Evolutionary conservation across 1,140 invertebrate species (phyloP).

Genomic region (Bursaphelenchus mucronatus): DNA sequence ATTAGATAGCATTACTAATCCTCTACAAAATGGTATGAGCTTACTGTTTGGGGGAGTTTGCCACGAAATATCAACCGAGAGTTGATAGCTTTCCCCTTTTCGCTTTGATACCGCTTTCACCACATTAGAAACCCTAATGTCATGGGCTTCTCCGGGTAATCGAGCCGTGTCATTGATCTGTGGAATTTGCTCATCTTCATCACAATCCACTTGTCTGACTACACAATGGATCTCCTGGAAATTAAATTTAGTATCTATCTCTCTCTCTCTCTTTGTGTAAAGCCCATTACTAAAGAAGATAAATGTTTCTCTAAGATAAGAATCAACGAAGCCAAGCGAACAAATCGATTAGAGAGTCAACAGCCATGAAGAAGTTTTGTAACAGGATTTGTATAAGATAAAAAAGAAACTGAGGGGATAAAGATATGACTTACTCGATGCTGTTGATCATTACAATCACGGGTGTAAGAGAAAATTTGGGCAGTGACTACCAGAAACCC

Average conservation of each 20-base stretch:
- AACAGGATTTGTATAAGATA: neutral
- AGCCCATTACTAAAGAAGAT: slow-evolving; percentile 1
- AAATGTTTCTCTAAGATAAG: slow-evolving; percentile 4
- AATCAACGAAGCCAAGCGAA: neutral
- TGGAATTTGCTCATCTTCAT: slow-evolving; percentile 10
- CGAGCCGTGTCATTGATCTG: slow-evolving; percentile 18
- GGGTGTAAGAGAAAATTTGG: slow-evolving; percentile 13
- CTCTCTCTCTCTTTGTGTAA: neutral
- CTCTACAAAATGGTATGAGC: no score
- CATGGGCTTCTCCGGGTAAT: slow-evolving; percentile 54
- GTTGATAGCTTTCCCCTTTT: slow-evolving; percentile 37
- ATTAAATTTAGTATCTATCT: neutral
- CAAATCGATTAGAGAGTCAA: neutral
- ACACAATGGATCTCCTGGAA: slow-evolving; percentile 2
- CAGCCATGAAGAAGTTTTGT: neutral
- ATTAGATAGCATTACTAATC: no score
- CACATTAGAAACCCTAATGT: slow-evolving; percentile 50
- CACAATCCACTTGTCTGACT: slow-evolving; percentile 19
- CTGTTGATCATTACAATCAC: slow-evolving; percentile 24
- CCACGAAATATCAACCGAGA: slow-evolving; percentile 58
- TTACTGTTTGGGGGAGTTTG: slow-evolving; percentile 59
- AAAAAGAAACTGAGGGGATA: neutral
- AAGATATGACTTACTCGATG: slow-evolving; percentile 17
- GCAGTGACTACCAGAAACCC: no score
- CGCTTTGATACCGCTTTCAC: slow-evolving; percentile 45